Conservation (phyloP, 2,797 vertebrate genomes). For the Simalia tracyae region DNA sequence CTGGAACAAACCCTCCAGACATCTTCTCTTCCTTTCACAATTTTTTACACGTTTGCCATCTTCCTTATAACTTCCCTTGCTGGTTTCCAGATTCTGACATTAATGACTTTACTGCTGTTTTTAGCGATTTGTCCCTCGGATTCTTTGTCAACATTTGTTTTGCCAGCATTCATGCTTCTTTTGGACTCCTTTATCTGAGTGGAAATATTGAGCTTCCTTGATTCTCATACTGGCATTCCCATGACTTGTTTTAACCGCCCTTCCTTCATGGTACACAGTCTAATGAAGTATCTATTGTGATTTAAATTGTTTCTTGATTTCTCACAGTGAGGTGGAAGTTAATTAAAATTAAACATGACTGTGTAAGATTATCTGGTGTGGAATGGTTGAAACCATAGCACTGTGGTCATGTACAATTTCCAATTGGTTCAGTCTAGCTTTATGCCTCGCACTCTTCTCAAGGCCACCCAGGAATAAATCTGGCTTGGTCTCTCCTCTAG, state of each 20-base stretch:
- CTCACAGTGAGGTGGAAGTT: neutral
- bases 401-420: neutral
- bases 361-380: neutral
- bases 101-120: neutral
- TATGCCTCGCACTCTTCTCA: neutral
- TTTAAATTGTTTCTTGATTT: neutral
- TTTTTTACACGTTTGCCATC: neutral
- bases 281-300: neutral
- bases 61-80: neutral
- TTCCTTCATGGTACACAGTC: neutral
- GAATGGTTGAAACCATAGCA: too few species aligned
- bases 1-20: neutral
- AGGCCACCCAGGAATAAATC: too few species aligned
- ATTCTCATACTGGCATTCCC: neutral
- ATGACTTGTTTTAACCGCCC: neutral
- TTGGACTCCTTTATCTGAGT: neutral
- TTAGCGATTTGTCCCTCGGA: too few species aligned
- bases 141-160: neutral
- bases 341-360: neutral
- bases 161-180: neutral
- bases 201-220: neutral
- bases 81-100: neutral
- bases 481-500: too few species aligned
- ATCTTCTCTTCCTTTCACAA: neutral
- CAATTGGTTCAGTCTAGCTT: neutral